Evolutionary conservation across 2,888 invertebrate species (phyloP), one percentile per base, ranked within the genome.

Genomic region (Opisthograptis luteolata): DNA sequence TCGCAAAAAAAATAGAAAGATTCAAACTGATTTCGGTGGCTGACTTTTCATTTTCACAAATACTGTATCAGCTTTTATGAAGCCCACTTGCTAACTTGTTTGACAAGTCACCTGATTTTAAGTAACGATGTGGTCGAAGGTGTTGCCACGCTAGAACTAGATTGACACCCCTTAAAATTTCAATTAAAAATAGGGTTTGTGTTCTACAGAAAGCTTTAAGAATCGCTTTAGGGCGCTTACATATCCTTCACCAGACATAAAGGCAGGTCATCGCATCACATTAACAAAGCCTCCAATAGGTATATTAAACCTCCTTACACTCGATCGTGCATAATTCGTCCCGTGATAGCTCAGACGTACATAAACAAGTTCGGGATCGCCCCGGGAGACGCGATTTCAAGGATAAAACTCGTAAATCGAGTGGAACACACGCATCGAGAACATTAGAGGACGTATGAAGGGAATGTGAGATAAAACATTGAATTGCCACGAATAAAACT

Each of bases 381-480:
- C 62, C 60, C 63, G 27, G 43, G 45, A 48, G 60, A 58, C 64
- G 70, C 75, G 70, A 70, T 72, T 72, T 69, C 60, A 44, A 50
- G 53, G 55, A 56, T 62, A 66, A 63, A 58, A 56, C 53, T 65
- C 54, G 74, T 78, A 78, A 76, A 76, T 76, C 66, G 70, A 62
- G 55, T 34, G 56, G 59, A 62, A 58, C 60, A 55, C 62, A 55
- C 60, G 58, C 56, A n/a, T n/a, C n/a, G 41, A 31, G 59, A 19
- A 54, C 58, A 56, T 52, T 54, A 2, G 27, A 12, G 40, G 20
- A 43, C 25, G 55, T 15, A 56, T 9, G 44, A 25, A 53, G 53
- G 28, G 25, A 0, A 14, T 17, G 30, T 13, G 9, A 22, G 27
- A 13, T 32, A 9, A 9, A 35, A n/a, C 2, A 7, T 14, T 12